Evolutionary conservation across 2,888 invertebrate genomes (phyloP).

Genomic region (Autographa pulchrina): DNA sequence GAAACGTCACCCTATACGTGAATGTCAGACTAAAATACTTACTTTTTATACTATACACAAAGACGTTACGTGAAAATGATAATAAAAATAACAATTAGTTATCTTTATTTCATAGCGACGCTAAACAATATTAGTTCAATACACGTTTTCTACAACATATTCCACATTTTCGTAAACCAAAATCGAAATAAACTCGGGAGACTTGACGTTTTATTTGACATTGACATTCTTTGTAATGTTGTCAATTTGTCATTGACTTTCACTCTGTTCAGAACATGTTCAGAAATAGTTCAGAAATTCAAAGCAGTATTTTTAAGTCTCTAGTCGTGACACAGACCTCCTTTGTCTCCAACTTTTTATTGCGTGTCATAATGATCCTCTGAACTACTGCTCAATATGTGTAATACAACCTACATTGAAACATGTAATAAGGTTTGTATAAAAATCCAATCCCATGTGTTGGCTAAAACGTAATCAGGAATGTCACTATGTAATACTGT

Average conservation of each 20-base stretch:
- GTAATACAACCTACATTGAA: no score
- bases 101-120: slow-evolving; percentile 54
- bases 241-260: slow-evolving; percentile 21
- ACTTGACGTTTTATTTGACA: slow-evolving; percentile 49
- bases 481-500: no score
- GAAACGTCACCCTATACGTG: slow-evolving; percentile 72
- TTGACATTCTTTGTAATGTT: slow-evolving; percentile 28
- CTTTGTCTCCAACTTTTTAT: no score
- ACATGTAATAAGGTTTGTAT: no score
- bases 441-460: no score
- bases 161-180: slow-evolving; percentile 43
- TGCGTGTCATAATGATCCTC: no score
- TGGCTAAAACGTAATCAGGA: no score
- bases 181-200: slow-evolving; percentile 36
- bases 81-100: slow-evolving; percentile 31
- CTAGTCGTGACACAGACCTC: no score
- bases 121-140: slow-evolving; percentile 21
- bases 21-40: slow-evolving; percentile 60
- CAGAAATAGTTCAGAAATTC: slow-evolving; percentile 16
- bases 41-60: slow-evolving; percentile 51
- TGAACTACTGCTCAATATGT: no score
- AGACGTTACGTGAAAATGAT: slow-evolving; percentile 27
- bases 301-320: no score
- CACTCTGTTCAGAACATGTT: slow-evolving; percentile 19
- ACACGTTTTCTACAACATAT: slow-evolving; percentile 37